Percentiles rank a stretch among this genome's conserved stretches.
Conservation (phyloP, 2,888 invertebrate species). For the Octodonta nipae region DNA sequence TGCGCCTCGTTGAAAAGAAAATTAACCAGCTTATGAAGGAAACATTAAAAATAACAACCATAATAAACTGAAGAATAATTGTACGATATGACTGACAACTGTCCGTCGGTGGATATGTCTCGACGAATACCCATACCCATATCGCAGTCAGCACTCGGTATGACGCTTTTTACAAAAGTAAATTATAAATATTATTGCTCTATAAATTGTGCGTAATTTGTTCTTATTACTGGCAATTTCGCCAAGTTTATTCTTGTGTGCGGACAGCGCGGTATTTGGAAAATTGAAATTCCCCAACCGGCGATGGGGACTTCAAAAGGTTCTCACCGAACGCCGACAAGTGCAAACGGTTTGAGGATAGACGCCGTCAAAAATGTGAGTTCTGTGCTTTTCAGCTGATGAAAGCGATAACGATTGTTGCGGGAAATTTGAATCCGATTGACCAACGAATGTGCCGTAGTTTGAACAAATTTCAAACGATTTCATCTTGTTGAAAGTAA, state of each 20-base stretch:
- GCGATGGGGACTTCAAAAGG: conserved; percentile 19
- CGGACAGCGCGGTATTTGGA: conserved; percentile 28
- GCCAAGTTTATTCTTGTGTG: conserved; percentile 24
- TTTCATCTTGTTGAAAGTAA: no score
- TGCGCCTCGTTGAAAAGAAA: no score
- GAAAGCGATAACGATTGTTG: no score
- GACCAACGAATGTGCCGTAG: no score
- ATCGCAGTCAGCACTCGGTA: conserved; percentile 4
- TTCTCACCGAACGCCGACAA: no score
- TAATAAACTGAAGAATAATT: conserved; percentile 18
- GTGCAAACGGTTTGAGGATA: no score
- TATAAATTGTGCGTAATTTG: conserved; percentile 32
- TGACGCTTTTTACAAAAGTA: conserved; percentile 12
- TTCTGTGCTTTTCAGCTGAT: no score
- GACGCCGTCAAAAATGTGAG: no score
- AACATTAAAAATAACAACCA: conserved; percentile 17
- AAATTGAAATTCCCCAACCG: conserved; percentile 32
- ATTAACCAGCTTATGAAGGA: no score
- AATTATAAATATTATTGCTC: conserved; percentile 32
- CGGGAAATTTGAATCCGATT: no score
- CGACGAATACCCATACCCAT: conserved; percentile 9
- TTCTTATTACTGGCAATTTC: conserved; percentile 31
- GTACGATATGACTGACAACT: conserved; percentile 16
- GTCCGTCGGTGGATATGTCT: conserved; percentile 12
- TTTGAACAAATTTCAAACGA: no score